phyloP scores from a whole-genome alignment of 2,888 invertebrate species.

The Coleophora flavipennella region DNA sequence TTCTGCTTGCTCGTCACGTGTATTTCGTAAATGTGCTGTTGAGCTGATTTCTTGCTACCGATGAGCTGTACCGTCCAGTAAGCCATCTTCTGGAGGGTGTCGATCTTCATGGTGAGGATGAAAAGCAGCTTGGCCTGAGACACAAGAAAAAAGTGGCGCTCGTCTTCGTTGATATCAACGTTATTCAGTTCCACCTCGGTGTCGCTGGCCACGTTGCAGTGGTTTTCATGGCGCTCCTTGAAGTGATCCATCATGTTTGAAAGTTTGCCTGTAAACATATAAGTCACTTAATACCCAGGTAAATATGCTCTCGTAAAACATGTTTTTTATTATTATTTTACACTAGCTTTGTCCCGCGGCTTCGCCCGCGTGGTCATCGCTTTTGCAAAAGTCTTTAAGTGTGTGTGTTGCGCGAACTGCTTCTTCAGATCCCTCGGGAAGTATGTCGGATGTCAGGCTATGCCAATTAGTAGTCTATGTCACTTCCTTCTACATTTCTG shows the following conservation, averaged over 20 bases:
- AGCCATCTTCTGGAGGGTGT: conserved; percentile 46
- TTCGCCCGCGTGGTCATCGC: no score
- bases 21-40: conserved; percentile 51
- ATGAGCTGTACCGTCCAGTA: conserved; percentile 56
- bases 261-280: conserved; percentile 33
- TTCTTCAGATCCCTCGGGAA: no score
- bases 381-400: no score
- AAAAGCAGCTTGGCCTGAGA: conserved; percentile 44
- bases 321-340: no score
- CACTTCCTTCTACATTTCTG: no score
- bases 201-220: conserved; percentile 38
- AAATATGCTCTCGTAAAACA: no score
- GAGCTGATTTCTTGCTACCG: conserved; percentile 43
- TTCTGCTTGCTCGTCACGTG: conserved; percentile 46
- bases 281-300: no score
- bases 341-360: no score
- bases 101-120: conserved; percentile 48
- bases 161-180: conserved; percentile 31
- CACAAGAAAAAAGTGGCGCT: conserved; percentile 41
- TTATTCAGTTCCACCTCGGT: conserved; percentile 37
- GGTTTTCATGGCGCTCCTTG: conserved; percentile 41
- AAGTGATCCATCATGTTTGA: conserved; percentile 51
- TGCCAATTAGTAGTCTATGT: no score
- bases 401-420: no score
- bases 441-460: no score